Percentiles rank a stretch among this genome's conserved stretches.
Conservation (phyloP, 2,113 vertebrate genomes). For the Cinclus mexicanus region DNA sequence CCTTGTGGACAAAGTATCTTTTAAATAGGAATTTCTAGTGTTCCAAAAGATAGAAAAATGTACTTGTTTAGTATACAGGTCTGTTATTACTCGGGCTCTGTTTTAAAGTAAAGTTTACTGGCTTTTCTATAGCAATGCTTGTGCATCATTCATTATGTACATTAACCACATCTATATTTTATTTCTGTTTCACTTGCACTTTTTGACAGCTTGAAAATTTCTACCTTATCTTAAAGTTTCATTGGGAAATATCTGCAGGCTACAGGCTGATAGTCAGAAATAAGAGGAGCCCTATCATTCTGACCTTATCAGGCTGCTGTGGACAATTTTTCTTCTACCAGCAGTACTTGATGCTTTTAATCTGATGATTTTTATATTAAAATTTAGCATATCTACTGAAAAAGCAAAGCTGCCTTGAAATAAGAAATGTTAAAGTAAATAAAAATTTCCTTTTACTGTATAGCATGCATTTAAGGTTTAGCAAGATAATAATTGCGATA, state of each 20-base stretch:
- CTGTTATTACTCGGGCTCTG: background rate
- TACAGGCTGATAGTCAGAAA: slow-evolving; percentile 38
- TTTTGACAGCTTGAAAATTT: slow-evolving; percentile 53
- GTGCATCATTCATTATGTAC: background rate
- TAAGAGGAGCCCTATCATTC: slow-evolving; percentile 15
- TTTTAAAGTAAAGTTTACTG: background rate
- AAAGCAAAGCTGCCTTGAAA: background rate
- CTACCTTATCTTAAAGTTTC: slow-evolving; percentile 44
- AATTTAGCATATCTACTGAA: background rate
- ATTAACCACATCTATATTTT: background rate
- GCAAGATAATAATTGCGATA: background rate
- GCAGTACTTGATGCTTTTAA: background rate
- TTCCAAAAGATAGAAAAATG: background rate
- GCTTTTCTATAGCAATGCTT: background rate
- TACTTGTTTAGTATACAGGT: background rate
- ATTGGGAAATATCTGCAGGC: slow-evolving; percentile 48
- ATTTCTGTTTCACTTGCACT: background rate
- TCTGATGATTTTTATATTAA: slow-evolving; percentile 20
- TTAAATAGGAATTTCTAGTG: background rate
- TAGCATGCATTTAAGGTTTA: background rate
- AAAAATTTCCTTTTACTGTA: background rate
- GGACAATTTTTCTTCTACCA: background rate
- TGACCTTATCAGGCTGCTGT: slow-evolving; percentile 1
- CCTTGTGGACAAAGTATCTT: background rate
- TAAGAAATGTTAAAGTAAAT: background rate